These are phyloP conservation scores for Taeniopygia guttata DNA, from an alignment of 2,797 vertebrate species.

Conservation along the genomic window DNA sequence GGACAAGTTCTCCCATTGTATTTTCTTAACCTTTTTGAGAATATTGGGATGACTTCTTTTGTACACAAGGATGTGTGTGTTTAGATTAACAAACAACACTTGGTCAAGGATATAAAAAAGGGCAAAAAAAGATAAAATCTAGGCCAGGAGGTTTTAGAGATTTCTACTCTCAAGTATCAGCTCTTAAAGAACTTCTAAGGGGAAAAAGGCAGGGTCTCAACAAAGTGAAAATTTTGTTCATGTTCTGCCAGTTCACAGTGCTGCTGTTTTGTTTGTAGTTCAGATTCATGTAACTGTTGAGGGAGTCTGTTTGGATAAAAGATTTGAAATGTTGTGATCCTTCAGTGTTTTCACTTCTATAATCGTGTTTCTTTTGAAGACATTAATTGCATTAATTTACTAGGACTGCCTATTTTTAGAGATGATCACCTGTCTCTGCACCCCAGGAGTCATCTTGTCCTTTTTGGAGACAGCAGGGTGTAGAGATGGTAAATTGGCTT, in stretches of 20 bases:
- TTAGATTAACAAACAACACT: neutral
- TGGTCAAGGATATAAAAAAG: neutral
- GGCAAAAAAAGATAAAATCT: neutral
- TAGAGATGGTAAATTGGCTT: neutral
- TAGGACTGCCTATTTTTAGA: neutral
- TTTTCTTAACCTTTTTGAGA: neutral
- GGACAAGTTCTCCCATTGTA: neutral
- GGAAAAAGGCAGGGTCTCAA: neutral
- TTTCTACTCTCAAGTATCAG: neutral
- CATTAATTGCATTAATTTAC: neutral
- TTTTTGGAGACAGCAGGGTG: neutral
- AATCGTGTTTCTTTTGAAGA: neutral
- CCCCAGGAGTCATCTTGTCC: neutral
- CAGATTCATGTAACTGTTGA: neutral
- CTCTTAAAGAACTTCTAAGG: neutral
- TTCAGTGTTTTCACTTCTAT: neutral
- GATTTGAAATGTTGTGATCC: neutral
- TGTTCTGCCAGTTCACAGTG: neutral
- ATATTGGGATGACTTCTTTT: neutral
- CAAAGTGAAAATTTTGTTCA: neutral
- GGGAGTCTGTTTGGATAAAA: neutral
- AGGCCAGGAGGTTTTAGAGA: neutral
- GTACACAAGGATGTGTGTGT: neutral
- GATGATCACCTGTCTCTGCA: neutral
- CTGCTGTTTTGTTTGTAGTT: neutral